Percentiles rank a stretch among this genome's conserved stretches.
These are phyloP conservation scores for Chelmon rostratus DNA, from an alignment of 2,797 vertebrate genomes.

Conservation along the genomic window DNA sequence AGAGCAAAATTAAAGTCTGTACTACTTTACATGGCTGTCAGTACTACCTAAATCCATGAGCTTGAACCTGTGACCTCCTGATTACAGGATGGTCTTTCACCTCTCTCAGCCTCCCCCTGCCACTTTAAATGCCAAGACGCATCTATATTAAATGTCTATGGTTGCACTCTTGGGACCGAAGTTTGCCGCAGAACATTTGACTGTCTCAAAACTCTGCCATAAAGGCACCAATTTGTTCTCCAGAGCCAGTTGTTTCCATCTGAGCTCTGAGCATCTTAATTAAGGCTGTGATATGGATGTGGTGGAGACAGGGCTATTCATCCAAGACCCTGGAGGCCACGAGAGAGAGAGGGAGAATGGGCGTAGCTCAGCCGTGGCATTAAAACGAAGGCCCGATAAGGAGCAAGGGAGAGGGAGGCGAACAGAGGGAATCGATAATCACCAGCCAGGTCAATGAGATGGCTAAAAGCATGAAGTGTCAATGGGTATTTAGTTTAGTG, in stretches of 20 bases:
- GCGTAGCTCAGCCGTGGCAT: slow-evolving; percentile 67
- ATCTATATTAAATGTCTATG: slow-evolving; percentile 11
- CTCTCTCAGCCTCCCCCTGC: slow-evolving; percentile 4
- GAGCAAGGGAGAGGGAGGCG: slow-evolving; percentile 56
- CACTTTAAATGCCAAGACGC: slow-evolving; percentile 26
- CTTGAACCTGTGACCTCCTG: slow-evolving; percentile 31
- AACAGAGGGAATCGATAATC: slow-evolving; percentile 81
- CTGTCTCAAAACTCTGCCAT: slow-evolving; percentile 41
- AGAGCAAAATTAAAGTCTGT: not conserved
- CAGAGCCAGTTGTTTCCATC: slow-evolving; percentile 61
- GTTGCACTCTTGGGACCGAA: slow-evolving; percentile 33
- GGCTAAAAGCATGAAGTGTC: slow-evolving; percentile 82
- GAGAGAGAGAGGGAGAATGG: slow-evolving; percentile 59
- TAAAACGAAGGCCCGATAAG: slow-evolving; percentile 63
- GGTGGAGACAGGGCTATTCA: slow-evolving; percentile 81
- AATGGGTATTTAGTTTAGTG: slow-evolving; percentile 82
- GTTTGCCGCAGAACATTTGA: slow-evolving; percentile 42
- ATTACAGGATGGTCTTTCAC: slow-evolving; percentile 23
- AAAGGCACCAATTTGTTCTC: slow-evolving; percentile 58
- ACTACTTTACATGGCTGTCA: not conserved
- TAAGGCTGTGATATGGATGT: slow-evolving; percentile 81
- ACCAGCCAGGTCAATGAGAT: slow-evolving; percentile 80
- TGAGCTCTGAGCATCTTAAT: slow-evolving; percentile 78
- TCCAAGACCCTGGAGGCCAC: slow-evolving; percentile 73
- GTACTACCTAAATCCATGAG: slow-evolving; percentile 11